Evolutionary conservation across 2,888 invertebrate genomes (phyloP), one percentile per base, ranked within the genome.

Genomic region (Heterodera filipjevi): DNA sequence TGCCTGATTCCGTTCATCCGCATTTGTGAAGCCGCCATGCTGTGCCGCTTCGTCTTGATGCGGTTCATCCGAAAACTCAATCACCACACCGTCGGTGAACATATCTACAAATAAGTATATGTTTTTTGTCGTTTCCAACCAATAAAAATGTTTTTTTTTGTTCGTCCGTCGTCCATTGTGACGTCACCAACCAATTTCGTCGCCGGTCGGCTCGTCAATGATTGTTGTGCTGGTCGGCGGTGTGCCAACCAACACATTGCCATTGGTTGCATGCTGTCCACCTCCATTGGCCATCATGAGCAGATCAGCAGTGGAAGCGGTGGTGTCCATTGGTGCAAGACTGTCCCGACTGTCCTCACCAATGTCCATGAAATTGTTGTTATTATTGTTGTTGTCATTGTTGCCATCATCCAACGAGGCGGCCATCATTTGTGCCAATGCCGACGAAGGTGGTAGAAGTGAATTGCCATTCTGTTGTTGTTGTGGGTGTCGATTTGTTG

Each of bases 201-300:
- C 80, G 27, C 79, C 80, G 19, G 32, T 49, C 32, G 70, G 49
- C 46, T 81, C 81, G n/a, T 85, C 80, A 64, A 81, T 81, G 14
- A 81, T 81, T 33, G 81, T 81, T 14, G 82, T 81, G 39, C 82
- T 83, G 0, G 82, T 80, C 16, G 78, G 79, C 44, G 80, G 76
- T n/a, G 81, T 80, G 27, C 81, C 81, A 16, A 64, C 78, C 59
- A 77, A 30, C 5, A 66, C 14, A 33, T 68, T 68, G 33, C 32
- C 44, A 75, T 35, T 53, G 49, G 0, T 49, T 49, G 39, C 39
- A 39, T 39, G 39, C 39, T 1, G 39, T 39, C 39, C 39, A 39
- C 39, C 39, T 10, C 39, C 39, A 19, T 49, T 53, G n/a, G 35
- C 59, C 33, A 22, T 59, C 22, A 22, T 53, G 27, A 59, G 10